phyloP scores from a whole-genome alignment of 37 sponge, comb jelly and placozoan species.

The Trichoplax adhaerens region DNA sequence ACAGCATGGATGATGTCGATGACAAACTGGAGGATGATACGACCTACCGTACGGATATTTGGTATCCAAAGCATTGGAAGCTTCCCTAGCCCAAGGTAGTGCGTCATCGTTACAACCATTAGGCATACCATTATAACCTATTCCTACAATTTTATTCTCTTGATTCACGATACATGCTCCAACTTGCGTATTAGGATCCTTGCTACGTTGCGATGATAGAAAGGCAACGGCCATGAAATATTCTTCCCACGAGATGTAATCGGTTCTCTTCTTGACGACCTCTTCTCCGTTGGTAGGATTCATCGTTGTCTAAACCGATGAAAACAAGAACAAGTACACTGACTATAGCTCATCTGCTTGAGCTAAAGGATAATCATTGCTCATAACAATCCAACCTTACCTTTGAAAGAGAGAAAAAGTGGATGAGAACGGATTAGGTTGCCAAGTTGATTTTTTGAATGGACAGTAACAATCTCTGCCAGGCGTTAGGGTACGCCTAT shows the following conservation, averaged over 20 bases:
- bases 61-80: conserved; percentile 49
- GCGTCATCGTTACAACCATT: conserved; percentile 89
- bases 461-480: no score
- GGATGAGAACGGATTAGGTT: no score
- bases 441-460: no score
- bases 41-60: conserved; percentile 88
- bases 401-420: no score
- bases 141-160: conserved; percentile 91
- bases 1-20: background rate
- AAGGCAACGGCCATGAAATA: conserved; percentile 98
- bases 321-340: no score
- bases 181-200: conserved; percentile 92
- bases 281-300: no score
- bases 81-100: conserved; percentile 80
- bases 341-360: no score
- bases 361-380: no score
- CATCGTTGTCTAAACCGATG: no score
- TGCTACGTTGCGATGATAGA: conserved; percentile 89
- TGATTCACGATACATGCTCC: conserved; percentile 91
- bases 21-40: background rate
- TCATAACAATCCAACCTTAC: no score
- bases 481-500: no score
- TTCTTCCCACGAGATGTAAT: conserved; percentile 79
- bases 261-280: conserved; percentile 31
- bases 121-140: conserved; percentile 99